Percentiles rank a stretch among this genome's conserved stretches.
These are phyloP conservation scores for Tragelaphus buxtoni DNA, from an alignment of 2,113 vertebrate species.

Conservation along the genomic window DNA sequence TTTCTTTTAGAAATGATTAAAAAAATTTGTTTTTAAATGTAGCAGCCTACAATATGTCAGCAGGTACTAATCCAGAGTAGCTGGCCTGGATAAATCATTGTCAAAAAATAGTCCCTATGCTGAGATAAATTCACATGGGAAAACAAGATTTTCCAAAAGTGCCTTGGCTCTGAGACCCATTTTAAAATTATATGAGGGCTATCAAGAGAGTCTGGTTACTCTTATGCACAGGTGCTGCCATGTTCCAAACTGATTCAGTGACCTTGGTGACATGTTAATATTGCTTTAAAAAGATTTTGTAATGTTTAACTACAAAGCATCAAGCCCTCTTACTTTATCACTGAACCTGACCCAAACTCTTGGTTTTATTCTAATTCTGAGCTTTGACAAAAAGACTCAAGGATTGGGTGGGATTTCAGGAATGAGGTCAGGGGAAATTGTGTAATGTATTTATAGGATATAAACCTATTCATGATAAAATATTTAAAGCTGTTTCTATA, in stretches of 20 bases:
- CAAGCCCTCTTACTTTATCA: background rate
- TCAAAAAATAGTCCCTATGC: background rate
- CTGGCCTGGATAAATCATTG: background rate
- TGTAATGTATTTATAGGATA: background rate
- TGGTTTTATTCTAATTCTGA: background rate
- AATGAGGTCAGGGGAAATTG: background rate
- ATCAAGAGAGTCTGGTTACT: background rate
- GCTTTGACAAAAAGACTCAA: background rate
- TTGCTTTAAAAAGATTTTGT: background rate
- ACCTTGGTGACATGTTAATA: background rate
- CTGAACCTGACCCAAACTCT: background rate
- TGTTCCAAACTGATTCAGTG: background rate
- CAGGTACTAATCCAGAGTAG: background rate
- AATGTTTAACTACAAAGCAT: background rate
- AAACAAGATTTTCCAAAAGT: background rate
- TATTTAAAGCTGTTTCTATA: background rate
- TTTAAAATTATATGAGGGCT: background rate
- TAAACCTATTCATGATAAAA: background rate
- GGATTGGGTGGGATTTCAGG: background rate
- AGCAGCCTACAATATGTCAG: background rate
- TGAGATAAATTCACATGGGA: background rate
- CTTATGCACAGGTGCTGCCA: background rate
- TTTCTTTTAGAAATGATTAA: background rate
- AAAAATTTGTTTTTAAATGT: background rate
- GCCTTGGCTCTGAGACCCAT: background rate